Evolutionary conservation across 2,888 invertebrate genomes (phyloP).

Genomic region (Steinernema scapterisci): DNA sequence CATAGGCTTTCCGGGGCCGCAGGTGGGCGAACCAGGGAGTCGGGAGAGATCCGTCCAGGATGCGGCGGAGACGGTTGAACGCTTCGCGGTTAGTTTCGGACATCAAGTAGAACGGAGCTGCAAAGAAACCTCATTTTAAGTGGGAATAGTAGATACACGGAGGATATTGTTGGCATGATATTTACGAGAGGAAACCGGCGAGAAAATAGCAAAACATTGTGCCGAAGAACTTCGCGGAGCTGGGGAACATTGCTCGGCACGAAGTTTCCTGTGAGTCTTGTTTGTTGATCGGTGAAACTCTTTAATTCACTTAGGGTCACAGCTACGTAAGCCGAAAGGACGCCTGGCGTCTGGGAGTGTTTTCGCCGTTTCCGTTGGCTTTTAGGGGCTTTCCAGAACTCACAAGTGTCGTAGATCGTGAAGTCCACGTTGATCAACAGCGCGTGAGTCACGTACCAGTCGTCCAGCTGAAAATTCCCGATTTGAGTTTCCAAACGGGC

Average conservation of each 20-base stretch:
- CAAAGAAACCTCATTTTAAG: background rate
- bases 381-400: background rate
- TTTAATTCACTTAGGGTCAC: no score
- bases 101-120: slow-evolving; percentile 38
- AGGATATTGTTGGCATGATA: no score
- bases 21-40: slow-evolving; percentile 39
- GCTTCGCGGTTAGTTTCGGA: slow-evolving; percentile 38
- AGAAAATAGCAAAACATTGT: no score
- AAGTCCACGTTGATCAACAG: slow-evolving; percentile 36
- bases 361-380: no score
- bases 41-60: slow-evolving; percentile 32
- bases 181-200: background rate
- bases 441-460: slow-evolving; percentile 40
- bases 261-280: no score
- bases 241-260: no score
- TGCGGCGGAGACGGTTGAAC: slow-evolving; percentile 33
- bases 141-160: background rate
- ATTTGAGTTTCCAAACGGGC: background rate
- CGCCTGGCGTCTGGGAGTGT: no score
- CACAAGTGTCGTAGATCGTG: slow-evolving; percentile 36
- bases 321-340: no score
- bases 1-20: slow-evolving; percentile 28
- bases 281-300: no score
- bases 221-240: no score
- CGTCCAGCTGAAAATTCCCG: slow-evolving; percentile 35